These are phyloP conservation scores for Sinotaia quadrata DNA, from an alignment of 2,888 invertebrate species.

Conservation along the genomic window DNA sequence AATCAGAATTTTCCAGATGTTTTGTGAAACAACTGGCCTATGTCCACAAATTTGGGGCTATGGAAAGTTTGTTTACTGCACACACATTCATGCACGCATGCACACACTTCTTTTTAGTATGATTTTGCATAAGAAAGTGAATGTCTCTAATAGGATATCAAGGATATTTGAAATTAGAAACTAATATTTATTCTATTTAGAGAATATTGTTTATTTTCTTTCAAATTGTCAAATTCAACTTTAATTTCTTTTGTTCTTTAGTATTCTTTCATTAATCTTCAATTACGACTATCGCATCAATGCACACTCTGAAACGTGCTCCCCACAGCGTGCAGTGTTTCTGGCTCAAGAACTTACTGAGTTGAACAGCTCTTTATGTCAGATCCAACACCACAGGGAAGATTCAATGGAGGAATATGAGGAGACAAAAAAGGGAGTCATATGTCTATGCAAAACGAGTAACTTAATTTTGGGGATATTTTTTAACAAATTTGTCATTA, in stretches of 20 bases:
- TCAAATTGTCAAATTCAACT: background rate
- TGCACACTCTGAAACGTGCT: conserved; percentile 59
- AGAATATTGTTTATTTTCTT: no score
- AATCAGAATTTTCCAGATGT: no score
- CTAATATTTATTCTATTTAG: no score
- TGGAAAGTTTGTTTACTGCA: no score
- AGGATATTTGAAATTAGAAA: no score
- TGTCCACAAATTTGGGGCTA: no score
- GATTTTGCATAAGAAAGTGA: no score
- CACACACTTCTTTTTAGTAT: no score
- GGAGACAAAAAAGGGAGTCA: conserved; percentile 71
- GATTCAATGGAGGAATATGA: conserved; percentile 48
- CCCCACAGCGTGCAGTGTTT: conserved; percentile 76
- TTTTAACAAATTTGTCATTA: background rate
- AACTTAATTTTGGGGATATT: conserved; percentile 42
- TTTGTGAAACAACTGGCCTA: no score
- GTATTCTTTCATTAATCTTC: conserved; percentile 78
- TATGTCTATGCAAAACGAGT: conserved; percentile 83
- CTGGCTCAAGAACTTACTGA: conserved; percentile 76
- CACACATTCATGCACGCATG: no score
- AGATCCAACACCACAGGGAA: background rate
- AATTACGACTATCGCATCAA: conserved; percentile 77
- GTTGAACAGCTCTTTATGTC: conserved; percentile 71
- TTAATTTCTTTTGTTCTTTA: conserved; percentile 48
- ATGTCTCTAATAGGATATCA: no score